These are phyloP conservation scores for Disparrhopalites patrizii DNA, from an alignment of 2,888 invertebrate genomes.

Conservation along the genomic window DNA sequence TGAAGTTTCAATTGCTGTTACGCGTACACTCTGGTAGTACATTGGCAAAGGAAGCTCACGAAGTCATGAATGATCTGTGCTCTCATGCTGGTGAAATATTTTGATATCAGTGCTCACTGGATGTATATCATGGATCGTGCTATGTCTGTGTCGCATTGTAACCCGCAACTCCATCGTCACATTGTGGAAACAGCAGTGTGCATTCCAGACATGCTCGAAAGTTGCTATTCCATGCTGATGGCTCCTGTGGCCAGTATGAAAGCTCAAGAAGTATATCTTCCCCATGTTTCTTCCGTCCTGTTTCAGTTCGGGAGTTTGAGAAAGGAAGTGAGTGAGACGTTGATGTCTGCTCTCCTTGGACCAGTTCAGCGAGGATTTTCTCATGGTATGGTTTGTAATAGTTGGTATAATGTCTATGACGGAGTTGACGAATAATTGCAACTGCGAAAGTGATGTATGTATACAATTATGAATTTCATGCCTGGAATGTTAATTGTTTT, in stretches of 20 bases:
- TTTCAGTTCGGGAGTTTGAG: slow-evolving; percentile 58
- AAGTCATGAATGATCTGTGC: no score
- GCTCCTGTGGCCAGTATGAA: slow-evolving; percentile 59
- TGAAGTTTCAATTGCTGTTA: no score
- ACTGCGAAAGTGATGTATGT: no score
- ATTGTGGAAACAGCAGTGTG: slow-evolving; percentile 60
- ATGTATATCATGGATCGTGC: slow-evolving; percentile 47
- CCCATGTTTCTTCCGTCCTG: slow-evolving; percentile 55
- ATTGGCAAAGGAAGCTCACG: no score
- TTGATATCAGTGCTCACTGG: slow-evolving; percentile 43
- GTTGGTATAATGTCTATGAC: no score
- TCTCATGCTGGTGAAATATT: slow-evolving; percentile 6
- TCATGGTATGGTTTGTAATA: no score
- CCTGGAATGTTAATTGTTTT: neutral
- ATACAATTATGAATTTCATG: neutral
- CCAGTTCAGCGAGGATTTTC: slow-evolving; percentile 47
- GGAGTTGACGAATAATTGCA: no score
- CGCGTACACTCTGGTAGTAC: no score
- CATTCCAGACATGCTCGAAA: slow-evolving; percentile 64
- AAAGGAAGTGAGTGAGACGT: slow-evolving; percentile 43
- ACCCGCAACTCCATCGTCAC: slow-evolving; percentile 29
- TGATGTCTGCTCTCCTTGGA: slow-evolving; percentile 44
- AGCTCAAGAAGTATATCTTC: slow-evolving; percentile 43
- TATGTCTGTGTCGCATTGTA: slow-evolving; percentile 34
- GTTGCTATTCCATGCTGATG: slow-evolving; percentile 67